Conservation (phyloP, 2,888 invertebrate genomes). For the Spisula subtruncata region DNA sequence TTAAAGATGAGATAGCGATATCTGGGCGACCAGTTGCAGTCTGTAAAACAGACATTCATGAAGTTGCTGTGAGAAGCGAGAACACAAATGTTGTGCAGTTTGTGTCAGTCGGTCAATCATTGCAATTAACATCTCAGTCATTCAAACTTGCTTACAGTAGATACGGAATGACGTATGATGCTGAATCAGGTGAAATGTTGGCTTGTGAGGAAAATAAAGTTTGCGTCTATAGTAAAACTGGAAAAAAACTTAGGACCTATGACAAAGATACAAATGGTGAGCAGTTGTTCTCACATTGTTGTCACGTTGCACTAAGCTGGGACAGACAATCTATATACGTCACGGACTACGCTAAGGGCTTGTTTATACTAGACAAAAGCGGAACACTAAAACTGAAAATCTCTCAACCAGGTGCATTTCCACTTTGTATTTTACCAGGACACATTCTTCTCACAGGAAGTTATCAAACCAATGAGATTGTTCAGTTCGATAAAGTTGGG, state of each 20-base stretch:
- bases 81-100: background rate
- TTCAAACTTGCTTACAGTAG: background rate
- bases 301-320: background rate
- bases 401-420: background rate
- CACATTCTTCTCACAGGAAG: too few relatives aligned
- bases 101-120: background rate
- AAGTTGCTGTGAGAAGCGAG: background rate
- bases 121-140: background rate
- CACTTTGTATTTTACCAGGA: too few relatives aligned
- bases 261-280: background rate
- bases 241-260: background rate
- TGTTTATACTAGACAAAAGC: background rate
- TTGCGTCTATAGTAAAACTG: background rate
- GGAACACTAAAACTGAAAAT: background rate
- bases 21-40: background rate
- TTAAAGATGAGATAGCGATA: background rate
- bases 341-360: background rate
- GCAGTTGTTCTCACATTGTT: background rate
- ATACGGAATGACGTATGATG: background rate
- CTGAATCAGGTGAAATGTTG: background rate
- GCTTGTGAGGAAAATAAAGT: background rate
- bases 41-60: background rate
- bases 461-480: too few relatives aligned
- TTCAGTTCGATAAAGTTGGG: constrained; percentile 25
- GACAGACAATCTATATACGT: background rate